Evolutionary conservation across 2,113 vertebrate genomes (phyloP).

Genomic region (Sula dactylatra): DNA sequence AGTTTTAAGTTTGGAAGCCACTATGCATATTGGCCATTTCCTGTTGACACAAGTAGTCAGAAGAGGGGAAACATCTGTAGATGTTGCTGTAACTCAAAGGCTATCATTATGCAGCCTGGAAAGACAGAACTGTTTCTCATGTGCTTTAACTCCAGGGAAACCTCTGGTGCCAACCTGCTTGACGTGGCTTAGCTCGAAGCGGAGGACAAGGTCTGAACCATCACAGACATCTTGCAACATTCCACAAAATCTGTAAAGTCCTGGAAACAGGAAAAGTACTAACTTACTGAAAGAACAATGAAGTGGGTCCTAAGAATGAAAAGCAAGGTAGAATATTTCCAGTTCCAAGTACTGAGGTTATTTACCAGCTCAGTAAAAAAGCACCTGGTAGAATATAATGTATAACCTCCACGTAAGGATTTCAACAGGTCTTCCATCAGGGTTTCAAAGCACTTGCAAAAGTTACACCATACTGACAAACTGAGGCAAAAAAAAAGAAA

Average conservation of each 20-base stretch:
- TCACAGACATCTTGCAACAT: not conserved
- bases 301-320: not conserved
- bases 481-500: not conserved
- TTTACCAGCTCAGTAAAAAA: not conserved
- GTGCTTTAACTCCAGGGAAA: not conserved
- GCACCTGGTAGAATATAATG: not conserved
- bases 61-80: constrained; percentile 7
- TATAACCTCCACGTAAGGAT: not conserved
- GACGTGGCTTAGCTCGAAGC: not conserved
- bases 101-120: not conserved
- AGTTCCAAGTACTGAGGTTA: not conserved
- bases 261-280: not conserved
- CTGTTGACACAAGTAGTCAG: not conserved
- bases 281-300: not conserved
- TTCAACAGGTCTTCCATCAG: not conserved
- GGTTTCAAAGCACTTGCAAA: not conserved
- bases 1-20: not conserved
- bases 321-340: not conserved
- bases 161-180: not conserved
- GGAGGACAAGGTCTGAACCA: not conserved
- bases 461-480: not conserved
- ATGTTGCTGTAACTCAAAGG: not conserved
- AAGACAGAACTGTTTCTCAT: not conserved
- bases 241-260: not conserved
- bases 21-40: not conserved